phyloP scores from a whole-genome alignment of 2,888 invertebrate species.

The Ophion slaviceki region DNA sequence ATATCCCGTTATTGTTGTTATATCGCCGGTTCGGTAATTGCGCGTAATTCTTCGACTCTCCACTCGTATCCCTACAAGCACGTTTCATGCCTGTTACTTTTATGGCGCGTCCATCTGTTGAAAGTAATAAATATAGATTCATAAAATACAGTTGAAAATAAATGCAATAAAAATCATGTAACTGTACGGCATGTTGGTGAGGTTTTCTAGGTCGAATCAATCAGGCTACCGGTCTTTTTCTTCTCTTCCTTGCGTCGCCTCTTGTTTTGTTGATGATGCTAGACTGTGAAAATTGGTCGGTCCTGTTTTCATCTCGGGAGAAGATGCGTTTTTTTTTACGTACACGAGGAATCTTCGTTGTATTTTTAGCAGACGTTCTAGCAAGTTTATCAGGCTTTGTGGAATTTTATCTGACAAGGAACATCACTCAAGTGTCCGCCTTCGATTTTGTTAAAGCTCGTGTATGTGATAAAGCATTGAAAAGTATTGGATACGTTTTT shows the following conservation, averaged over 20 bases:
- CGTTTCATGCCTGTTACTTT: constrained; percentile 33
- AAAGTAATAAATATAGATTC: constrained; percentile 27
- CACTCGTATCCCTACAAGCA: constrained; percentile 21
- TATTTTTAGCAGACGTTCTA: neutral
- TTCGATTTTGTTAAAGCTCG: too few relatives aligned
- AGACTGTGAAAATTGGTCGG: neutral
- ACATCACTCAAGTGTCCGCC: too few relatives aligned
- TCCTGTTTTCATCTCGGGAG: neutral
- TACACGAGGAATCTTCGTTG: neutral
- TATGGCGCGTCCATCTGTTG: constrained; percentile 35
- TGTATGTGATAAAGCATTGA: too few relatives aligned
- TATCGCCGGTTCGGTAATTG: constrained; percentile 45
- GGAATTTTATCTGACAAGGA: neutral
- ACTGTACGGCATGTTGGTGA: constrained; percentile 2
- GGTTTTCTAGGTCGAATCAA: constrained; percentile 13
- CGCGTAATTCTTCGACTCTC: constrained; percentile 36
- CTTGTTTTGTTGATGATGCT: neutral
- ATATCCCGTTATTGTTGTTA: constrained; percentile 54
- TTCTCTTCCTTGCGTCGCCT: neutral
- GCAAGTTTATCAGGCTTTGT: neutral
- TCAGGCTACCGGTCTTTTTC: neutral
- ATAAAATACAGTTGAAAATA: constrained; percentile 21
- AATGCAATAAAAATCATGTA: neutral
- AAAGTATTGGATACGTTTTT: too few relatives aligned
- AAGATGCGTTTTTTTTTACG: neutral